Percentiles rank a stretch among this genome's conserved stretches.
phyloP scores from a whole-genome alignment of 2,888 invertebrate species.

The Phalangium opilio region DNA sequence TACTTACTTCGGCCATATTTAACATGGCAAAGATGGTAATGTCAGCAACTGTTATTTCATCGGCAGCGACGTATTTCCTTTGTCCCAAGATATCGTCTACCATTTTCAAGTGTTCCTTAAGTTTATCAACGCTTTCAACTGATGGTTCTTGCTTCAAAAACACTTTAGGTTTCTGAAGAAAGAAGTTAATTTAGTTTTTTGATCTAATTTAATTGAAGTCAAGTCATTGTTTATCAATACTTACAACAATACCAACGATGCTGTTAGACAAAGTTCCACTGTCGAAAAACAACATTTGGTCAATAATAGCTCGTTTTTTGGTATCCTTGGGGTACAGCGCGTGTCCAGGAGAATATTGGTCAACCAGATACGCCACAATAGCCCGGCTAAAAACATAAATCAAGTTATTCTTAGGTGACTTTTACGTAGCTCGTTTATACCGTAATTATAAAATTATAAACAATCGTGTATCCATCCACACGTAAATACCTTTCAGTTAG shows the following conservation, averaged over 20 bases:
- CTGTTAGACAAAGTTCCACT: neutral
- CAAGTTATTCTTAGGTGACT: too few species aligned
- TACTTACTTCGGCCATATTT: conserved; percentile 47
- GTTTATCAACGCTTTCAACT: conserved; percentile 38
- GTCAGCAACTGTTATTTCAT: conserved; percentile 60
- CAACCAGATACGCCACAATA: conserved; percentile 59
- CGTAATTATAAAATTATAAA: too few species aligned
- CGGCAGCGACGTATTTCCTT: conserved; percentile 53
- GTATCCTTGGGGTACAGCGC: conserved; percentile 54
- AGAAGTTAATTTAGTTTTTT: too few species aligned
- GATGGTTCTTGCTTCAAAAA: too few species aligned
- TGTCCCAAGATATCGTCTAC: conserved; percentile 54
- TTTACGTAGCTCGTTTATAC: too few species aligned
- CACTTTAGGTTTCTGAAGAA: too few species aligned
- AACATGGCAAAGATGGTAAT: conserved; percentile 49
- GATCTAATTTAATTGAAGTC: too few species aligned
- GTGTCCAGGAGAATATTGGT: conserved; percentile 58
- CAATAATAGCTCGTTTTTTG: conserved; percentile 52
- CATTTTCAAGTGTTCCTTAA: conserved; percentile 46
- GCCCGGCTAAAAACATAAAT: conserved; percentile 38
- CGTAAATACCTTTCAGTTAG: conserved; percentile 52
- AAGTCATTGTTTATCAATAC: neutral
- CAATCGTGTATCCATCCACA: too few species aligned
- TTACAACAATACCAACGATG: conserved; percentile 5
- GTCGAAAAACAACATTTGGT: conserved; percentile 36